Conservation (phyloP, 2,888 invertebrate species). For the Cinara cedri region DNA sequence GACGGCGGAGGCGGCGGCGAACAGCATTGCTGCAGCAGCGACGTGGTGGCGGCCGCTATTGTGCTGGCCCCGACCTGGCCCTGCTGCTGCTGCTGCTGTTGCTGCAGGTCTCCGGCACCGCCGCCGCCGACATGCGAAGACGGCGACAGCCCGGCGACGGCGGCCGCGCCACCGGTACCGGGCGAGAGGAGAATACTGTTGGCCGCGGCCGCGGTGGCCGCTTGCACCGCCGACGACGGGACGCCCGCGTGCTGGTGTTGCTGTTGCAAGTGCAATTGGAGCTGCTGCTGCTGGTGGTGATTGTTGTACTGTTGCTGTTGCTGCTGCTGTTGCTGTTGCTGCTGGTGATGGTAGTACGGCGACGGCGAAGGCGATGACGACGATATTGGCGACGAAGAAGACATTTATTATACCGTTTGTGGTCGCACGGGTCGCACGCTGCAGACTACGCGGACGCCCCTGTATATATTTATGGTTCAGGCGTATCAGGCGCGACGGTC, state of each 20-base stretch:
- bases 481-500: background rate
- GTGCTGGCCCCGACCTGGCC: background rate
- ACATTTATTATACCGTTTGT: conserved; percentile 24
- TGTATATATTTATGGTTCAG: no score
- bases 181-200: conserved; percentile 29
- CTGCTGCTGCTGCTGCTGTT: conserved; percentile 31
- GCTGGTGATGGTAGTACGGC: conserved; percentile 33
- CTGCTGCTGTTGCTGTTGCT: conserved; percentile 22
- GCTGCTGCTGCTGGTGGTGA: conserved; percentile 6
- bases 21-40: conserved; percentile 22
- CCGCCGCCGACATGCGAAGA: background rate
- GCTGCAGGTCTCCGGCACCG: conserved; percentile 13
- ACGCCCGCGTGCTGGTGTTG: conserved; percentile 24
- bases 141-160: background rate
- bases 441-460: background rate
- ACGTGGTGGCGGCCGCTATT: conserved; percentile 5
- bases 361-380: conserved; percentile 45
- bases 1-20: conserved; percentile 25
- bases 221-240: background rate
- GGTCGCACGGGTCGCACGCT: background rate
- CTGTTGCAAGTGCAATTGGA: conserved; percentile 15
- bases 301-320: conserved; percentile 19
- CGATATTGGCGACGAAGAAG: conserved; percentile 50
- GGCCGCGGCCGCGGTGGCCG: conserved; percentile 11
- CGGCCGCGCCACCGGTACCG: background rate